These are phyloP conservation scores for Neodiprion fabricii DNA, from an alignment of 1,140 invertebrate genomes.

Conservation along the genomic window DNA sequence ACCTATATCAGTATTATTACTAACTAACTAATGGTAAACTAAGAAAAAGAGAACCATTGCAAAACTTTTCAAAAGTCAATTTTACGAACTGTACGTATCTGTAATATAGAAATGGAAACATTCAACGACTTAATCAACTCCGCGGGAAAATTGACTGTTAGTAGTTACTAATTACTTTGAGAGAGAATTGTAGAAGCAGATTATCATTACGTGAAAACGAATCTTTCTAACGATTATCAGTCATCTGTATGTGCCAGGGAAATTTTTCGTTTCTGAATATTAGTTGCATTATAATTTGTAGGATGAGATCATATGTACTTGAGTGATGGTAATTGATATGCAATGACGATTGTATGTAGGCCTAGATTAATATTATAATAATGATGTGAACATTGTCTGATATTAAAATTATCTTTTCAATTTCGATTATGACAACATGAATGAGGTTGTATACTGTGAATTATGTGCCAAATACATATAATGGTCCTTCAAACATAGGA, in stretches of 20 bases:
- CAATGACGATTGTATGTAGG: neutral
- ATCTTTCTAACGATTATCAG: too few species aligned
- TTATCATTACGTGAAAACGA: too few species aligned
- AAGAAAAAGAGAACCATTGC: constrained; percentile 12
- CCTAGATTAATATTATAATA: neutral
- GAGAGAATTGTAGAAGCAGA: neutral
- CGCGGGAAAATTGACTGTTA: neutral
- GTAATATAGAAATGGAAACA: neutral
- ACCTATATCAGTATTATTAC: constrained; percentile 51
- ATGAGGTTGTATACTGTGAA: constrained; percentile 43
- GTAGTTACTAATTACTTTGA: neutral
- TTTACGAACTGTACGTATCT: neutral
- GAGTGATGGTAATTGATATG: neutral
- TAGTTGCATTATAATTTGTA: neutral
- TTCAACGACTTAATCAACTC: neutral
- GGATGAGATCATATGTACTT: neutral
- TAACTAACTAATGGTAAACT: constrained; percentile 26
- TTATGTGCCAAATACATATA: constrained; percentile 42
- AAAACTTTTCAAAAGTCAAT: neutral
- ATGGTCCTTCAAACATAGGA: too few species aligned
- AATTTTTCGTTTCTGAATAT: neutral
- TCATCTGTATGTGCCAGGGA: too few species aligned
- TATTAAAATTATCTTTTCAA: constrained; percentile 6
- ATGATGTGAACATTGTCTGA: constrained; percentile 8
- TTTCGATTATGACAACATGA: constrained; percentile 26